Base-by-base conservation (phyloP, 2,888 invertebrate genomes). In the Ryuthela nishihirai region DNA sequence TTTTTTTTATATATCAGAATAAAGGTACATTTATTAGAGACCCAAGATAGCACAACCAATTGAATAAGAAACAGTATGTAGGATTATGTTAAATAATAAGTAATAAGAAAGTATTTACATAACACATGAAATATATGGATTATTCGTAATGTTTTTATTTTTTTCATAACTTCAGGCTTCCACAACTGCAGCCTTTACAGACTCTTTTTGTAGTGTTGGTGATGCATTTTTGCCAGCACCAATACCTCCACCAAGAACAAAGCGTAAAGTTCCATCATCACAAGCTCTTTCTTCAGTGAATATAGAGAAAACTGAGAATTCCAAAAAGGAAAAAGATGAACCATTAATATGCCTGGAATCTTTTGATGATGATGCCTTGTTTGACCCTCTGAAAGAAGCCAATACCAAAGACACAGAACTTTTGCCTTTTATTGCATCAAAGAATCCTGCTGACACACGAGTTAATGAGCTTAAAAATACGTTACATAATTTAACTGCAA, bases 221-320 rank as follows among this genome's bases (percentile, higher is more conserved):
- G 40, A 50, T 12, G 10, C 25, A 6, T 26, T 53, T 17, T 34
- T 56, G 18, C 48, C 59, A 18, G 25, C 48, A 32, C 62, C 64
- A 1, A 56, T 64, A 17, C 54, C 59, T 17, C 58, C 63, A 15
- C 63, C 63, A n/a, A 49, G 61, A 39, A 45, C 48, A 0, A 53
- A 40, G 29, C 36, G 25, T n/a, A 59, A 58, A 17, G 7, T 23
- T 20, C 50, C 42, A 32, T 23, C 26, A 9, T 10, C 29, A 7
- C 44, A 36, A 17, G 3, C n/a, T 15, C n/a, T n/a, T n/a, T n/a
- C n/a, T n/a, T n/a, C n/a, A n/a, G n/a, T n/a, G n/a, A n/a, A n/a
- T n/a, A n/a, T n/a, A n/a, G n/a, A n/a, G n/a, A n/a, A n/a, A n/a
- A n/a, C n/a, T n/a, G n/a, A n/a, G n/a, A n/a, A n/a, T n/a, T n/a